Percentiles rank a stretch among this genome's conserved stretches.
Conservation (phyloP, 92 coral and sea anemone species). For the Umimayanthus chanpuru region DNA sequence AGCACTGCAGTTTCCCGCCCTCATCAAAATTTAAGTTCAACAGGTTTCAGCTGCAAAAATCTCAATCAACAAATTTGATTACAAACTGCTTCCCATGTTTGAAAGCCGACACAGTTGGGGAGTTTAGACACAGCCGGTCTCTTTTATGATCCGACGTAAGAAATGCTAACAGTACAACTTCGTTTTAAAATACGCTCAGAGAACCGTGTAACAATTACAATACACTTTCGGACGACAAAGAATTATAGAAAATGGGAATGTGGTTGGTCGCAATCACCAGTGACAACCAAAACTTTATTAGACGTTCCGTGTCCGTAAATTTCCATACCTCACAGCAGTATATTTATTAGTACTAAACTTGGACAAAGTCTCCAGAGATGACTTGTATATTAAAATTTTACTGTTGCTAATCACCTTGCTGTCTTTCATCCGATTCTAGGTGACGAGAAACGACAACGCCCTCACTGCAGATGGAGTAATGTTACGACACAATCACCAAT, state of each 20-base stretch:
- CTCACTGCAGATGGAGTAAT: neutral
- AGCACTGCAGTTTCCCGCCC: no score
- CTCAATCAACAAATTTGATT: no score
- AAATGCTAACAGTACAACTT: neutral
- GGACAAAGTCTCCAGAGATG: neutral
- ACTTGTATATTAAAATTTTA: no score
- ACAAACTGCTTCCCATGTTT: no score
- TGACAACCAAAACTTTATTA: neutral
- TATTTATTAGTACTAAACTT: no score
- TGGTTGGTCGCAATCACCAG: neutral
- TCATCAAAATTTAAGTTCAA: no score
- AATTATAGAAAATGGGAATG: neutral
- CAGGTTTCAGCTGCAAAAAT: no score
- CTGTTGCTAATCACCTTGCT: neutral
- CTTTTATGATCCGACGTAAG: neutral
- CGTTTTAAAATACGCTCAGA: neutral
- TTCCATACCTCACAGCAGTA: no score
- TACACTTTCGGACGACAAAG: neutral
- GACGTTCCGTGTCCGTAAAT: no score
- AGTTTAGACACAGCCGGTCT: no score
- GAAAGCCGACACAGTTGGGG: no score
- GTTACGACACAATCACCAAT: neutral
- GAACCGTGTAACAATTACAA: neutral
- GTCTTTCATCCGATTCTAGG: neutral
- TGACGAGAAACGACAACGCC: neutral